phyloP scores from a whole-genome alignment of 2,797 vertebrate genomes.

The Poeciliopsis presidionis region DNA sequence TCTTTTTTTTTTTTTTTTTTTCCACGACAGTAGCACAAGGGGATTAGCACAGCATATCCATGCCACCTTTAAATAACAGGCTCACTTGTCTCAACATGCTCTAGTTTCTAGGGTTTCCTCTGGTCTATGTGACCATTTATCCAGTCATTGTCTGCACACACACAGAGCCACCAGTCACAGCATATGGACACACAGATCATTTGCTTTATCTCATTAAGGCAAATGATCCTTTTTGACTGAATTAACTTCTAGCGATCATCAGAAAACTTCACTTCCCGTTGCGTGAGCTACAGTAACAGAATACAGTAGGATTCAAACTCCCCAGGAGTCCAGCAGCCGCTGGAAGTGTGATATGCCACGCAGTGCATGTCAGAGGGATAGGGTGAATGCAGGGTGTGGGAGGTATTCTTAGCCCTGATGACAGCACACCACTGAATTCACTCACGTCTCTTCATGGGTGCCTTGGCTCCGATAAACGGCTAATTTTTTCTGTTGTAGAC shows the following conservation, averaged over 20 bases:
- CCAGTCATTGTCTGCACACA: conserved; percentile 13
- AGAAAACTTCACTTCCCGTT: conserved; percentile 5
- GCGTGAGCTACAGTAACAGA: conserved; percentile 56
- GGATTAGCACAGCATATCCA: conserved; percentile 40
- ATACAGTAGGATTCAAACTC: conserved; percentile 46
- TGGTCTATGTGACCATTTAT: conserved; percentile 17
- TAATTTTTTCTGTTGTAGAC: conserved; percentile 28
- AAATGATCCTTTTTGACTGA: background rate
- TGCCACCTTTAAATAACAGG: conserved; percentile 65
- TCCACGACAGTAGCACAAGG: background rate
- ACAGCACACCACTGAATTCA: conserved; percentile 57
- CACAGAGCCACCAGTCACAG: conserved; percentile 7
- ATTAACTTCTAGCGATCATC: background rate
- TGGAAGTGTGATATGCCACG: conserved; percentile 61
- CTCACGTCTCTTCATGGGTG: conserved; percentile 66
- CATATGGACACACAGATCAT: background rate
- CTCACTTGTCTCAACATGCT: conserved; percentile 47
- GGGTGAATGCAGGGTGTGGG: conserved; percentile 67
- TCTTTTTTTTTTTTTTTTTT: background rate
- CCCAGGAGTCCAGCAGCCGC: conserved; percentile 39
- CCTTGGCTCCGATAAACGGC: conserved; percentile 57
- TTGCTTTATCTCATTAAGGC: background rate
- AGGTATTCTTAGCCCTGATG: conserved; percentile 75
- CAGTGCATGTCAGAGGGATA: conserved; percentile 63
- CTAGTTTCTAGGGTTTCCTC: conserved; percentile 21